phyloP scores from a whole-genome alignment of 1,140 invertebrate genomes.

The Lepidurus couesii region DNA sequence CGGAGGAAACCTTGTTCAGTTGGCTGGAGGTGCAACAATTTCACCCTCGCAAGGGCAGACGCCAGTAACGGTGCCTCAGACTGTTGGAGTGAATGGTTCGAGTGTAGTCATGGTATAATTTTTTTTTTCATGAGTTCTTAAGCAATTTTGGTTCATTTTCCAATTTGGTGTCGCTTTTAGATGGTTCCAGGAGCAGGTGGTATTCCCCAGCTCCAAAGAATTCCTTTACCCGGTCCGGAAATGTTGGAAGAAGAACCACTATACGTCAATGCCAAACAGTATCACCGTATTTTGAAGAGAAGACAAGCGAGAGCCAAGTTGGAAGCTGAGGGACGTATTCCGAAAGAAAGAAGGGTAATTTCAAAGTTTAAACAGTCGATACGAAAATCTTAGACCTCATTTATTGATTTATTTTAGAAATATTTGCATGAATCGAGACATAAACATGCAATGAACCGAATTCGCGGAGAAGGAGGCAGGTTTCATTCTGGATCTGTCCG shows the following conservation, averaged over 20 bases:
- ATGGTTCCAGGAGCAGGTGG: slow-evolving; percentile 59
- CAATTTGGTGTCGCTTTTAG: slow-evolving; percentile 43
- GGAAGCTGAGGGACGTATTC: slow-evolving; percentile 88
- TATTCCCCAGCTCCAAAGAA: slow-evolving; percentile 55
- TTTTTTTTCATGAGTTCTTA: background rate
- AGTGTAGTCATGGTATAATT: slow-evolving; percentile 53
- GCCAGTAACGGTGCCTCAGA: slow-evolving; percentile 43
- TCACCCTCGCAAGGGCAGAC: slow-evolving; percentile 52
- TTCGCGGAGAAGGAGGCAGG: slow-evolving; percentile 90
- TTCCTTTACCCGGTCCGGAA: slow-evolving; percentile 58
- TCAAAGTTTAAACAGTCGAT: background rate
- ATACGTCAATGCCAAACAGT: slow-evolving; percentile 99
- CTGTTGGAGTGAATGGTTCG: slow-evolving; percentile 52
- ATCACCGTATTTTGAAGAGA: slow-evolving; percentile 84
- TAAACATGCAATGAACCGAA: slow-evolving; percentile 94
- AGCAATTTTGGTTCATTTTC: slow-evolving; percentile 29
- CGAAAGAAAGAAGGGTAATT: slow-evolving; percentile 84
- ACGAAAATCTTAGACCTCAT: background rate
- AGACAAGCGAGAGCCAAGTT: slow-evolving; percentile 83
- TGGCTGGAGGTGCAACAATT: slow-evolving; percentile 41
- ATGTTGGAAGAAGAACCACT: slow-evolving; percentile 85
- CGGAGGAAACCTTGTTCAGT: slow-evolving; percentile 64
- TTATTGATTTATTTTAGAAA: slow-evolving; percentile 70
- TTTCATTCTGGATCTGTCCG: slow-evolving; percentile 72
- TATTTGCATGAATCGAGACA: slow-evolving; percentile 98